Evolutionary conservation across 2,797 vertebrate species (phyloP).

Genomic region (Orientallactaga sibirica): DNA sequence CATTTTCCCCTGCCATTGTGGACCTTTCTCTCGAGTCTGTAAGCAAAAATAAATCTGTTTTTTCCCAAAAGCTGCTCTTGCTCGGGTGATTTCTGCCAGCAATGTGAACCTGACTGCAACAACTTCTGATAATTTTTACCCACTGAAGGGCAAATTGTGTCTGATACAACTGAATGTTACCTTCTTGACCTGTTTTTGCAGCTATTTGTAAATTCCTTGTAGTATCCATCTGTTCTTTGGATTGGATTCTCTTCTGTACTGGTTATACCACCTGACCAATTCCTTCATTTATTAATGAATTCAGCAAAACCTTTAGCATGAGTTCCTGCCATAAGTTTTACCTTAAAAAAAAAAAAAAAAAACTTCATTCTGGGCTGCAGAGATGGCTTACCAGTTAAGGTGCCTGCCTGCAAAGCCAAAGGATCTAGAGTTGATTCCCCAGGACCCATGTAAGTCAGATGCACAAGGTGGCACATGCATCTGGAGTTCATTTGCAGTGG

Average conservation of each 20-base stretch:
- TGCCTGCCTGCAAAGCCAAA: too few relatives aligned
- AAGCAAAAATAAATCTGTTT: too few relatives aligned
- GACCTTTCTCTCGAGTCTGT: too few relatives aligned
- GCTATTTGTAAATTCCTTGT: slow-evolving; percentile 8
- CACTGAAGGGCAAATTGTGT: slow-evolving; percentile 11
- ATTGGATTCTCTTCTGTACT: slow-evolving; percentile 48
- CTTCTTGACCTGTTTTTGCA: not conserved
- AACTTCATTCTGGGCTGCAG: not conserved
- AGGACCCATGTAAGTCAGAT: too few relatives aligned
- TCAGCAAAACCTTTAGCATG: slow-evolving; percentile 44
- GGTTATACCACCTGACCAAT: slow-evolving; percentile 1
- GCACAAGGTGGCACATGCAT: too few relatives aligned
- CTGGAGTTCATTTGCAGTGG: too few relatives aligned
- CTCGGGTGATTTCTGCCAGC: too few relatives aligned
- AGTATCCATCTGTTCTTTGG: not conserved
- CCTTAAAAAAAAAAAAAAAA: slow-evolving; percentile 21
- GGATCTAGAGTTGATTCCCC: too few relatives aligned
- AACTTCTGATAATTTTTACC: not conserved
- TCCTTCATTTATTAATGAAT: slow-evolving; percentile 37
- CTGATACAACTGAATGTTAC: not conserved
- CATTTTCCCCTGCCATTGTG: too few relatives aligned
- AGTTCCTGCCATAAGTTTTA: slow-evolving; percentile 16
- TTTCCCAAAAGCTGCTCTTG: too few relatives aligned
- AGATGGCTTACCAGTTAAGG: too few relatives aligned
- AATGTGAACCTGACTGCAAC: too few relatives aligned